Evolutionary conservation across 2,113 vertebrate genomes (phyloP).

Genomic region (Todiramphus saurophagus): DNA sequence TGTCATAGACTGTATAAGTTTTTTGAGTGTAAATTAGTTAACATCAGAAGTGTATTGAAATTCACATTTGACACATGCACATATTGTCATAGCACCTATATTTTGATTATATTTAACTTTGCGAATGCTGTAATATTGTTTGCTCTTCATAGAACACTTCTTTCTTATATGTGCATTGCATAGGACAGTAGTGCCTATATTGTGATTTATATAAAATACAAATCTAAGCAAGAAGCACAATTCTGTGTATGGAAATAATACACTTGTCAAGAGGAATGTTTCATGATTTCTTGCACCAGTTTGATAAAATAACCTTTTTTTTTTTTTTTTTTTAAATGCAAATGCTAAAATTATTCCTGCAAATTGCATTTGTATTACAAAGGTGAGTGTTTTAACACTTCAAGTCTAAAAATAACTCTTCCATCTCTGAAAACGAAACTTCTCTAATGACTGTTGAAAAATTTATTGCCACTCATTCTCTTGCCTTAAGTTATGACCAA

Average conservation of each 20-base stretch:
- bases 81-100: not conserved
- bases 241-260: not conserved
- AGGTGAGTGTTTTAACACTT: not conserved
- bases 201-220: not conserved
- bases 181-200: not conserved
- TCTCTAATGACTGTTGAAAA: not conserved
- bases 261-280: not conserved
- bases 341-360: not conserved
- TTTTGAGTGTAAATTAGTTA: not conserved
- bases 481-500: not conserved
- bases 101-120: not conserved
- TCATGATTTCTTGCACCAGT: not conserved
- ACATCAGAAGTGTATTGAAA: not conserved
- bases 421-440: not conserved
- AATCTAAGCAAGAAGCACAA: not conserved
- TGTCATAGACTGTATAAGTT: not conserved
- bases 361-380: not conserved
- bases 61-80: not conserved
- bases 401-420: not conserved
- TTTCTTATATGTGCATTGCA: not conserved
- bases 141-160: not conserved
- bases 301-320: not conserved
- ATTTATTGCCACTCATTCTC: not conserved
- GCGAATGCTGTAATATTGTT: not conserved
- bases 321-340: not conserved